phyloP scores from a whole-genome alignment of 2,113 vertebrate genomes.

The Tricholaema leucomelas region DNA sequence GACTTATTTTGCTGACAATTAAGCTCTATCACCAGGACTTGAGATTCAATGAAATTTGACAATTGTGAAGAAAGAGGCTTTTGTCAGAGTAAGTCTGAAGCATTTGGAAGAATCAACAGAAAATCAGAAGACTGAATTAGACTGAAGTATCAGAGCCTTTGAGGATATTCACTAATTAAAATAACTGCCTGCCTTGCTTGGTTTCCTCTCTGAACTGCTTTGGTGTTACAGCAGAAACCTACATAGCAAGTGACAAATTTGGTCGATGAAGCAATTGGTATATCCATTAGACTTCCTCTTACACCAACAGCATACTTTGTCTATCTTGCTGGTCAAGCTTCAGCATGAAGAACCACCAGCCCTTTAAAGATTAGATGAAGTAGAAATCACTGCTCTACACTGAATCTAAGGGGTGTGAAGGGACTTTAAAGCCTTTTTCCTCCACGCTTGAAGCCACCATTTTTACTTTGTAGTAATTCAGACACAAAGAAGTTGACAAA shows the following conservation, averaged over 20 bases:
- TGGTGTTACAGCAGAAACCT: neutral
- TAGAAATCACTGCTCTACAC: neutral
- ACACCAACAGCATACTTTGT: neutral
- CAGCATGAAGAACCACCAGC: neutral
- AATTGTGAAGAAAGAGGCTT: constrained; percentile 66
- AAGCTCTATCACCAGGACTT: constrained; percentile 55
- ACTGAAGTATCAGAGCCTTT: constrained; percentile 23
- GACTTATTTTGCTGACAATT: constrained; percentile 74
- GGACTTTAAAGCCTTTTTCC: neutral
- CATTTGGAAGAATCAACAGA: constrained; percentile 50
- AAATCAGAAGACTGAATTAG: constrained; percentile 37
- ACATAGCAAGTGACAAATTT: neutral
- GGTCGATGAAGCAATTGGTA: neutral
- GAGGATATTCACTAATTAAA: constrained; percentile 31
- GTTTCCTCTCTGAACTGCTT: neutral
- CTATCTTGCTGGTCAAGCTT: neutral
- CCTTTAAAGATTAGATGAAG: neutral
- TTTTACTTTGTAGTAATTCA: neutral
- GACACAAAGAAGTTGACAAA: neutral
- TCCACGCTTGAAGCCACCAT: neutral
- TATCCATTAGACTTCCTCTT: neutral
- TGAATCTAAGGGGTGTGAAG: neutral
- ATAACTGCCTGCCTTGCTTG: neutral
- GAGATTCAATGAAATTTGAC: constrained; percentile 61
- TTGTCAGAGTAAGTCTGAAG: constrained; percentile 41